These are phyloP conservation scores for Sialia sialis DNA, from an alignment of 2,113 vertebrate species.

Conservation along the genomic window DNA sequence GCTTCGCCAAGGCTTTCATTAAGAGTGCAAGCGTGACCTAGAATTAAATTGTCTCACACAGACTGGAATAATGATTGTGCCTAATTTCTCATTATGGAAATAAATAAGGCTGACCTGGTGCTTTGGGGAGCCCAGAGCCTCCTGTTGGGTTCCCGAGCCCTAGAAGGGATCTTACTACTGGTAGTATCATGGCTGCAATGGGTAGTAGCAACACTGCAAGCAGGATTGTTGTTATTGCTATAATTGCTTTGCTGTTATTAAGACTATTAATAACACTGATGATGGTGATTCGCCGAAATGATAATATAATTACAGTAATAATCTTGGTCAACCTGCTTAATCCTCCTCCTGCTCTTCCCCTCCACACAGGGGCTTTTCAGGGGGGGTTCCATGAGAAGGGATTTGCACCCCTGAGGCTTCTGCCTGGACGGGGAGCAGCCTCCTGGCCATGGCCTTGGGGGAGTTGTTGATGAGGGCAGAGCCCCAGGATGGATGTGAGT, in stretches of 20 bases:
- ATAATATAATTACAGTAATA: constrained; percentile 40
- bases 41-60: constrained; percentile 62
- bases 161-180: background rate
- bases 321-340: constrained; percentile 42
- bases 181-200: background rate
- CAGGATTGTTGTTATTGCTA: background rate
- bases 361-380: rapidly evolving
- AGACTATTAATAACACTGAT: constrained; percentile 41
- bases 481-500: background rate
- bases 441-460: background rate
- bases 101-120: constrained; percentile 49
- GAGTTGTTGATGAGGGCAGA: background rate
- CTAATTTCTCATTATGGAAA: constrained; percentile 55
- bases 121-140: constrained; percentile 41
- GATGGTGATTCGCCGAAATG: background rate
- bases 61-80: constrained; percentile 50
- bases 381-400: background rate
- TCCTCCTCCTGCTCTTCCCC: background rate
- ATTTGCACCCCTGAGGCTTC: background rate
- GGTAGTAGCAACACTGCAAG: background rate
- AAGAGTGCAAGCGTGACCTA: constrained; percentile 42
- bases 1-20: constrained; percentile 60
- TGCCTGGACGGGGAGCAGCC: background rate
- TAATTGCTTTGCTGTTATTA: constrained; percentile 53
- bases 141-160: background rate